phyloP scores from a whole-genome alignment of 2,888 invertebrate species.

The Julus scanicus region DNA sequence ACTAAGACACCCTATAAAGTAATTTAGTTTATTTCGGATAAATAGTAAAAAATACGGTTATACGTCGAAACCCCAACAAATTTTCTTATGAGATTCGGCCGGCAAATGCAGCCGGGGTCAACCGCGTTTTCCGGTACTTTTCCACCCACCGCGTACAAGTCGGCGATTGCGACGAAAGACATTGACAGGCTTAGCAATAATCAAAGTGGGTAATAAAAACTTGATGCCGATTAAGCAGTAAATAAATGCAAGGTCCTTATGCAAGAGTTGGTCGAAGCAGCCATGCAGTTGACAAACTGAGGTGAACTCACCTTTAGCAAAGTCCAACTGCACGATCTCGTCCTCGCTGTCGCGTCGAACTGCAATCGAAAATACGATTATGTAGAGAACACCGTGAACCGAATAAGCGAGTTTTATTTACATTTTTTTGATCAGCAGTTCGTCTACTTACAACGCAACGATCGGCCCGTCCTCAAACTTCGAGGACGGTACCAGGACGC shows the following conservation, averaged over 20 bases:
- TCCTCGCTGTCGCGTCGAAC: slow-evolving; percentile 61
- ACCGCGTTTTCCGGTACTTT: slow-evolving; percentile 55
- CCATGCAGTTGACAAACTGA: neutral
- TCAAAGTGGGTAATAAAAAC: neutral
- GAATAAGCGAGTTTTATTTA: neutral
- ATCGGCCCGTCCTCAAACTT: slow-evolving; percentile 57
- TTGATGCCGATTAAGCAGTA: neutral
- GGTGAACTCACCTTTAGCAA: slow-evolving; percentile 59
- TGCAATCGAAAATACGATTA: slow-evolving; percentile 56
- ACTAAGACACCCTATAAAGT: too few relatives aligned
- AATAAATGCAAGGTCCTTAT: neutral
- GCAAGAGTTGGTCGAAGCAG: neutral
- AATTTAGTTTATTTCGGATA: too few relatives aligned
- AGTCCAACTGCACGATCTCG: slow-evolving; percentile 60
- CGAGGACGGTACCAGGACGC: slow-evolving; percentile 56
- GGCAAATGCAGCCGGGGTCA: too few relatives aligned
- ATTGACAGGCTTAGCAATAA: neutral
- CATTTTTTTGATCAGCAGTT: neutral
- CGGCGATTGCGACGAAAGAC: slow-evolving; percentile 58
- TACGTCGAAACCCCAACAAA: too few relatives aligned
- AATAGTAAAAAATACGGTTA: too few relatives aligned
- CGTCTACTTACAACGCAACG: slow-evolving; percentile 55
- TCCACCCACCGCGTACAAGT: neutral
- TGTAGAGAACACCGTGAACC: neutral
- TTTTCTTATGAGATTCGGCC: too few relatives aligned